phyloP scores from a whole-genome alignment of 2,888 invertebrate species.

The Monopis laevigella region DNA sequence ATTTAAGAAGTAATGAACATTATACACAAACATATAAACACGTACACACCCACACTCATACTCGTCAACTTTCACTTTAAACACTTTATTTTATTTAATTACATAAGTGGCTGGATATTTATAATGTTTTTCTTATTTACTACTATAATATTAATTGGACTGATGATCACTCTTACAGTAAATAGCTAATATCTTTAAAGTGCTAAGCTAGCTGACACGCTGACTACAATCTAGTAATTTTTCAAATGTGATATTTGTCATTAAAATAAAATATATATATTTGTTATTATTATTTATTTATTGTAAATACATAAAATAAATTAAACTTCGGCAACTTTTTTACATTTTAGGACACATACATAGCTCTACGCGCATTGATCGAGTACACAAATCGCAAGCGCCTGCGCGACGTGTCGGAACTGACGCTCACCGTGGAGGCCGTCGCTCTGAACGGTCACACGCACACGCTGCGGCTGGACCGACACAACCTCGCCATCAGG shows the following conservation, averaged over 20 bases:
- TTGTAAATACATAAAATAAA: too few relatives aligned
- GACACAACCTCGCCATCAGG: slow-evolving; percentile 79
- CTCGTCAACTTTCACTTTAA: background rate
- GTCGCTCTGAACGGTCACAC: slow-evolving; percentile 76
- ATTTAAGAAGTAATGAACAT: background rate
- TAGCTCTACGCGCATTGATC: slow-evolving; percentile 88
- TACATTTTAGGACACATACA: slow-evolving; percentile 78
- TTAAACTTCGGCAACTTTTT: too few relatives aligned
- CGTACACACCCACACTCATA: background rate
- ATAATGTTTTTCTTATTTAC: too few relatives aligned
- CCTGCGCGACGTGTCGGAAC: slow-evolving; percentile 83
- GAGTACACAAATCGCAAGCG: slow-evolving; percentile 89
- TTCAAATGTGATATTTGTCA: too few relatives aligned
- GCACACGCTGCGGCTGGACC: slow-evolving; percentile 73
- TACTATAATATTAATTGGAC: too few relatives aligned
- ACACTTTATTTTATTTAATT: background rate
- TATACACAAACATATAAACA: background rate
- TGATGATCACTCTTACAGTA: too few relatives aligned
- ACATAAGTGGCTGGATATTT: background rate
- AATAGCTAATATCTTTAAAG: too few relatives aligned
- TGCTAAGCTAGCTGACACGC: too few relatives aligned
- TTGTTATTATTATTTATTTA: too few relatives aligned
- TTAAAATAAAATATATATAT: too few relatives aligned
- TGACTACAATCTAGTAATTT: too few relatives aligned
- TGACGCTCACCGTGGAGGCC: slow-evolving; percentile 84